phyloP scores from a whole-genome alignment of 2,797 vertebrate species.

The Gobionotothen gibberifrons region DNA sequence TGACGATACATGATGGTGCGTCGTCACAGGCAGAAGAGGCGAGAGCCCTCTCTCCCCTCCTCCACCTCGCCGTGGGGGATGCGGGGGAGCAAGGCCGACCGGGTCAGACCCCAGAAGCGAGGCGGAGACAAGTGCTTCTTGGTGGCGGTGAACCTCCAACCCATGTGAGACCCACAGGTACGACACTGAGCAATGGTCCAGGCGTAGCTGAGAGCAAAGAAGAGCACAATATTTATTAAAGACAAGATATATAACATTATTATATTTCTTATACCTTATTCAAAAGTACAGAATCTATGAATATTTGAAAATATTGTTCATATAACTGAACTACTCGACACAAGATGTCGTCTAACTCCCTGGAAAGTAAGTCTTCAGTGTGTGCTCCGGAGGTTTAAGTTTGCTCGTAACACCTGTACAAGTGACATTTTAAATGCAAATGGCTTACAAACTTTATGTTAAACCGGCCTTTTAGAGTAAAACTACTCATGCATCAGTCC shows the following conservation, averaged over 20 bases:
- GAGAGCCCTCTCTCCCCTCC: slow-evolving; percentile 83
- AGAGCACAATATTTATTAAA: slow-evolving; percentile 2
- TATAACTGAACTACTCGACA: not conserved
- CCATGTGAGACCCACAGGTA: slow-evolving; percentile 93
- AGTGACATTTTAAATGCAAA: too few relatives aligned
- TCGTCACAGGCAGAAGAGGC: slow-evolving; percentile 91
- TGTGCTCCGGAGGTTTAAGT: not conserved
- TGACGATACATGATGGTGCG: not conserved
- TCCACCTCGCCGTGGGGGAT: slow-evolving; percentile 90
- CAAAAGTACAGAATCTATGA: not conserved
- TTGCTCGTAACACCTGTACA: not conserved
- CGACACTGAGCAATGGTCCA: slow-evolving; percentile 97
- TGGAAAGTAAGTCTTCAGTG: too few relatives aligned
- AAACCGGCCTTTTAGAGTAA: too few relatives aligned
- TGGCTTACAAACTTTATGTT: too few relatives aligned
- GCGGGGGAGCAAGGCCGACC: slow-evolving; percentile 94
- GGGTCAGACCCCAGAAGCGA: slow-evolving; percentile 96
- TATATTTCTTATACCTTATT: too few relatives aligned
- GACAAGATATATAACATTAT: too few relatives aligned
- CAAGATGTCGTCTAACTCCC: not conserved
- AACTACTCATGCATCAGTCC: too few relatives aligned
- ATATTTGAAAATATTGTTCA: not conserved
- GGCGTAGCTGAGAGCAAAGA: slow-evolving; percentile 87
- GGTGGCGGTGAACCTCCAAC: slow-evolving; percentile 97
- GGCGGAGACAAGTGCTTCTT: slow-evolving; percentile 94